A percentile compares a stretch with the other conserved stretches of the same genome.
Conservation (phyloP, 2,113 vertebrate genomes). For the Bubo bubo region DNA sequence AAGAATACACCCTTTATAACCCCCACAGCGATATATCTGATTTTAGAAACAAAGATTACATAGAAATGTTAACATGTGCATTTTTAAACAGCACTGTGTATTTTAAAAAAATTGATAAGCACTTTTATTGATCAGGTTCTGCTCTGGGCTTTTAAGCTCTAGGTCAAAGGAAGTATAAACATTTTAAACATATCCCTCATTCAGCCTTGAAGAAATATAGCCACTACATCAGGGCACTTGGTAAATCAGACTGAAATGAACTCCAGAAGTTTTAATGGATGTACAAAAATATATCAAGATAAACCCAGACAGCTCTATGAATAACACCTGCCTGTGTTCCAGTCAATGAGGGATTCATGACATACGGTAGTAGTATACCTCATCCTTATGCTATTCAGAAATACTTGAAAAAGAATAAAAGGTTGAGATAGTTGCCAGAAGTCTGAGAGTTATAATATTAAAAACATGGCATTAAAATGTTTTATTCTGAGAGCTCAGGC, state of each 20-base stretch:
- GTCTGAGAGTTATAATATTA: conserved; percentile 9
- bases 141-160: conserved; percentile 2
- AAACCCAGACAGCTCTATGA: conserved; percentile 16
- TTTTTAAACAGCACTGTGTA: neutral
- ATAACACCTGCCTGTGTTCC: conserved; percentile 17
- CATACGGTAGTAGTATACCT: neutral
- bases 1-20: neutral
- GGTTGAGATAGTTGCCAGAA: conserved; percentile 10
- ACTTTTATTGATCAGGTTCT: conserved; percentile 13
- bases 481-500: neutral
- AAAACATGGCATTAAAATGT: conserved; percentile 6
- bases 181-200: neutral
- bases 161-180: conserved; percentile 20
- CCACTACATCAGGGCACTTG: neutral
- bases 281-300: conserved; percentile 28
- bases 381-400: conserved; percentile 35
- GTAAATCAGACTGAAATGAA: conserved; percentile 26
- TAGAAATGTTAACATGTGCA: conserved; percentile 7
- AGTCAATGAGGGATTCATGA: neutral
- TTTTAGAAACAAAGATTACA: conserved; percentile 23
- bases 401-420: conserved; percentile 42
- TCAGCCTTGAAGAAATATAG: neutral
- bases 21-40: neutral
- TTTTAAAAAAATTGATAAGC: neutral
- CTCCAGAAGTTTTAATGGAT: neutral